A percentile compares a stretch with the other conserved stretches of the same genome.
These are phyloP conservation scores for Chelonus formosanus DNA, from an alignment of 2,888 invertebrate species.

Conservation along the genomic window DNA sequence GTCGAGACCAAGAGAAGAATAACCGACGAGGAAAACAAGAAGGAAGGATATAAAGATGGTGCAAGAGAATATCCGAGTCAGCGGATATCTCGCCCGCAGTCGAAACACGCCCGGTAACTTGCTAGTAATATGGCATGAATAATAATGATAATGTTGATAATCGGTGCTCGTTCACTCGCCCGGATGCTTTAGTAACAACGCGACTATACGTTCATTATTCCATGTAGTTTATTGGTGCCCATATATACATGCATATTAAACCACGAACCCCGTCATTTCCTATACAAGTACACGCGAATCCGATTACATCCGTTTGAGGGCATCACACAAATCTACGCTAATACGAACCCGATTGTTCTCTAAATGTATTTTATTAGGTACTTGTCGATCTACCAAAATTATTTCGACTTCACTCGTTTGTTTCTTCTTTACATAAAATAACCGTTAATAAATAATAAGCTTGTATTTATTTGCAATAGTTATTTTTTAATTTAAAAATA, in stretches of 20 bases:
- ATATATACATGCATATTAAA: slow-evolving; percentile 8
- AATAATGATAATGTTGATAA: slow-evolving; percentile 33
- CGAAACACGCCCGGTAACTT: slow-evolving; percentile 31
- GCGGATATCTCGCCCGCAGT: slow-evolving; percentile 31
- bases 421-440: too few relatives aligned
- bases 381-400: not conserved
- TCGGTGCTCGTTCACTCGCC: slow-evolving; percentile 29
- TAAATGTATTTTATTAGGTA: slow-evolving; percentile 13
- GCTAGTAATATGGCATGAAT: slow-evolving; percentile 33
- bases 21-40: slow-evolving; percentile 2
- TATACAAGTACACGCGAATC: slow-evolving; percentile 7
- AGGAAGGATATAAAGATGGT: slow-evolving; percentile 9
- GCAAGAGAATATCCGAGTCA: slow-evolving; percentile 20
- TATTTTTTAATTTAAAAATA: too few relatives aligned
- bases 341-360: slow-evolving; percentile 13
- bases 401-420: too few relatives aligned
- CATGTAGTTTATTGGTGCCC: slow-evolving; percentile 1
- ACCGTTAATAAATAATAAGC: too few relatives aligned
- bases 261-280: slow-evolving; percentile 16
- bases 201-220: slow-evolving; percentile 10
- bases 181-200: slow-evolving; percentile 18
- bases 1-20: not conserved
- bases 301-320: slow-evolving; percentile 19
- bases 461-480: too few relatives aligned
- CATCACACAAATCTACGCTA: slow-evolving; percentile 12